Evolutionary conservation across 1,140 invertebrate genomes (phyloP), one percentile per base, ranked within the genome.

Genomic region (Drosophila kepulauana): DNA sequence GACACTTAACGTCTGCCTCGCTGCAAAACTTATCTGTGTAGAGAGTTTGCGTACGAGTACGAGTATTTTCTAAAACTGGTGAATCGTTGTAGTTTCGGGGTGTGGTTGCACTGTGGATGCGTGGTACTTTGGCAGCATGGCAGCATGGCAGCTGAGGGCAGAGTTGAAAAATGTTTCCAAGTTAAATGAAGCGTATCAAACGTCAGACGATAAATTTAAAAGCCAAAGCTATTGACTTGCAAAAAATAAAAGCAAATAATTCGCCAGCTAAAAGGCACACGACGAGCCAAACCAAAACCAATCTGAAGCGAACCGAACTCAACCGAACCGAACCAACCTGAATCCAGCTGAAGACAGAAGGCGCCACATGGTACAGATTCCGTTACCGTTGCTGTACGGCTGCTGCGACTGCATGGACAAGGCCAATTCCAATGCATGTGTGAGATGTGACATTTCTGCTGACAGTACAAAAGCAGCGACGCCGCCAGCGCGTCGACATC

Each of bases 181-280:
- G 85, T 88, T 88, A 89, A 88, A 88, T 88, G 85, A 88, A 88
- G 85, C 81, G 85, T 81, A 88, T 88, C 85, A 88, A 88, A 89
- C 85, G 85, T 89, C 85, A 88, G 85, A 85, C 81, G 85, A 88
- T 88, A 88, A 88, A 88, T 88, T 88, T 88, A 88, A 88, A 88
- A 90, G 81, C 85, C 85, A 88, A 89, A 89, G 78, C 86, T 89
- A 88, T 88, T 89, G 81, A 89, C 81, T 88, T 81, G 85, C 81
- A 76, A 68, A 88, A 68, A 85, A 89, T 88, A 85, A 89, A 89
- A 90, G 85, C 85, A 89, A 79, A 89, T 88, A 88, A 85, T 85
- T 75, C 59, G 72, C 70, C 54, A 71, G 49, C 54, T 82, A 87
- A 41, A 54, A 46, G 54, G 62, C 57, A 52, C 51, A 54, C 46